phyloP scores from a whole-genome alignment of 2,797 vertebrate genomes.

The Amblyraja radiata region DNA sequence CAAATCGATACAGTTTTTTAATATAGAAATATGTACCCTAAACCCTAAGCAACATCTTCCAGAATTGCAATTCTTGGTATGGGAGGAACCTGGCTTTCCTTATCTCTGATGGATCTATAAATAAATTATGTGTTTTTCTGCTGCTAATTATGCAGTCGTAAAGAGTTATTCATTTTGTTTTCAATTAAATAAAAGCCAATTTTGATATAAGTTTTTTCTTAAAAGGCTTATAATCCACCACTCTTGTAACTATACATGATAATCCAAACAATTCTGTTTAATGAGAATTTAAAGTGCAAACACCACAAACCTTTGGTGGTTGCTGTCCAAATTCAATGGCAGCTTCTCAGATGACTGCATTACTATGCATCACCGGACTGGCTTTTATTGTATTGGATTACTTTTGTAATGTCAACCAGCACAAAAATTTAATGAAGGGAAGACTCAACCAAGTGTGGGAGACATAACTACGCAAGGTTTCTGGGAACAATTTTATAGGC shows the following conservation, averaged over 20 bases:
- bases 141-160: background rate
- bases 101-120: background rate
- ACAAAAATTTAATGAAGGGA: background rate
- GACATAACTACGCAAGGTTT: background rate
- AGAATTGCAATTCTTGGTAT: background rate
- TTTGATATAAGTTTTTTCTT: background rate
- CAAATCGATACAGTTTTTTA: background rate
- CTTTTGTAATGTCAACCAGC: background rate
- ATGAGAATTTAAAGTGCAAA: background rate
- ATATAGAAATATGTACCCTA: background rate
- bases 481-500: background rate
- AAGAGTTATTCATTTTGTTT: background rate
- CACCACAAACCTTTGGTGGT: background rate
- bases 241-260: background rate
- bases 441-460: background rate
- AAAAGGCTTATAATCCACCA: background rate
- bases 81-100: background rate
- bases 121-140: slow-evolving; percentile 12
- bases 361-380: background rate
- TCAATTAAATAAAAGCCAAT: background rate
- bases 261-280: background rate
- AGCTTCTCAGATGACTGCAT: background rate
- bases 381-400: slow-evolving; percentile 25
- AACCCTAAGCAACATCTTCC: background rate
- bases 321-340: background rate